A percentile compares a stretch with the other conserved stretches of the same genome.
Conservation (phyloP, 2,888 invertebrate genomes). For the Cistogaster globosa region DNA sequence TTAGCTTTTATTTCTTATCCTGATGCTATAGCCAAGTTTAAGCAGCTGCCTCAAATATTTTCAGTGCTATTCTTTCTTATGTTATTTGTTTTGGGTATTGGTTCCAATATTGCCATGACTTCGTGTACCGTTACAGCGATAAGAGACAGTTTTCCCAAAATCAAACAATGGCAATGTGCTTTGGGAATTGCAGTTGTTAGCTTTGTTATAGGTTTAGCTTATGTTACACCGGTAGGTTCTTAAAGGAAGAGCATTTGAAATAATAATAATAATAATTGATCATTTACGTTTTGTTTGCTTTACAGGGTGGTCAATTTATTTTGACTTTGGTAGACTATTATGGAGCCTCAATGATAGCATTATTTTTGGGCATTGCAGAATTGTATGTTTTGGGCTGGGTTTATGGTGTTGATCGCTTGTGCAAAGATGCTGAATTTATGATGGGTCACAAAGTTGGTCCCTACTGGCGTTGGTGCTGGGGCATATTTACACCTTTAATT, state of each 20-base stretch:
- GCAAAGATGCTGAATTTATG: slow-evolving; percentile 92
- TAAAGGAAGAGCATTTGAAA: neutral
- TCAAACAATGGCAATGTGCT: slow-evolving; percentile 84
- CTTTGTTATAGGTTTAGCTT: slow-evolving; percentile 85
- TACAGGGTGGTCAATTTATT: slow-evolving; percentile 89
- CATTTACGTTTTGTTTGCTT: neutral
- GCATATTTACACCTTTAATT: slow-evolving; percentile 87
- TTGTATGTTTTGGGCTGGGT: slow-evolving; percentile 89
- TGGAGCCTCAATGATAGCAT: slow-evolving; percentile 89
- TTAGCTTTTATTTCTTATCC: slow-evolving; percentile 86
- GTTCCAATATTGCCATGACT: slow-evolving; percentile 84
- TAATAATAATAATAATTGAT: too few relatives aligned
- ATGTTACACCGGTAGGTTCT: slow-evolving; percentile 86
- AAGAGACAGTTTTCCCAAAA: slow-evolving; percentile 83
- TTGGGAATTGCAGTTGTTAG: slow-evolving; percentile 83
- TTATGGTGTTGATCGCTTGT: slow-evolving; percentile 88
- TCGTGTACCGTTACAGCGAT: slow-evolving; percentile 84
- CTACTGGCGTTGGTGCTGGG: slow-evolving; percentile 93
- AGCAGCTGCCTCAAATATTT: slow-evolving; percentile 85
- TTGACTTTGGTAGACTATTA: slow-evolving; percentile 89
- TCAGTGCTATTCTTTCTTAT: slow-evolving; percentile 85
- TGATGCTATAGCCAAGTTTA: slow-evolving; percentile 85
- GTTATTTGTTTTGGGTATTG: slow-evolving; percentile 85
- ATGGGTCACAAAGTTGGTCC: slow-evolving; percentile 86
- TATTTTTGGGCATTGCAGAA: slow-evolving; percentile 87